Evolutionary conservation across 2,888 invertebrate species (phyloP).

Genomic region (Andrena minutula): DNA sequence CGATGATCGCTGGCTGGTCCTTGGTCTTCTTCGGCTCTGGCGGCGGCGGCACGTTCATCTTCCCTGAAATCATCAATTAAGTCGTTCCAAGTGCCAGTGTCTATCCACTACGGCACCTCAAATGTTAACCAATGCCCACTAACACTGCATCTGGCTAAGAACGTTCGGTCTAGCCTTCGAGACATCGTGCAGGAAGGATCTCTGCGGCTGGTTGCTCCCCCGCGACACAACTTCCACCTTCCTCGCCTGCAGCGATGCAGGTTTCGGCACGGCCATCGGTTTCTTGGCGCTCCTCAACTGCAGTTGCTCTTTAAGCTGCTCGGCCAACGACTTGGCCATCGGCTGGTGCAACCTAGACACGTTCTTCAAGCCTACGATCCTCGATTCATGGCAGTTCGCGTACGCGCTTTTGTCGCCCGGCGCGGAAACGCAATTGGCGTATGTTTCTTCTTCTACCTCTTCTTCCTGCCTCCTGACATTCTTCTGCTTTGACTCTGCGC

Average conservation of each 20-base stretch:
- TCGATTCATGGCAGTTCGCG: slow-evolving; percentile 60
- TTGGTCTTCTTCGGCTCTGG: slow-evolving; percentile 65
- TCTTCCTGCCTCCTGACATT: slow-evolving; percentile 41
- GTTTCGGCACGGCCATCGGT: slow-evolving; percentile 68
- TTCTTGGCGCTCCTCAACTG: slow-evolving; percentile 67
- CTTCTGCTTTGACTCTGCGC: background rate
- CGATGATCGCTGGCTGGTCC: slow-evolving; percentile 11
- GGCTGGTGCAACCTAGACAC: slow-evolving; percentile 68
- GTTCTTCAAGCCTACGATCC: slow-evolving; percentile 56
- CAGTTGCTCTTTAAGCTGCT: slow-evolving; percentile 77
- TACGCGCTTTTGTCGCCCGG: slow-evolving; percentile 59
- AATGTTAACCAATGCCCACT: slow-evolving; percentile 33
- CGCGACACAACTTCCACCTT: slow-evolving; percentile 32
- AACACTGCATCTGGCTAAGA: slow-evolving; percentile 64
- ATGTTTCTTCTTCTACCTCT: slow-evolving; percentile 74
- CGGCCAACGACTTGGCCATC: slow-evolving; percentile 70
- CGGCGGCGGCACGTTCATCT: slow-evolving; percentile 70
- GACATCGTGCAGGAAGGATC: slow-evolving; percentile 76
- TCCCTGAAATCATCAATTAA: slow-evolving; percentile 58
- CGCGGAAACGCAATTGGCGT: slow-evolving; percentile 75
- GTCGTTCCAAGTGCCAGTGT: slow-evolving; percentile 1
- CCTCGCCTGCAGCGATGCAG: slow-evolving; percentile 47
- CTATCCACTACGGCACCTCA: background rate
- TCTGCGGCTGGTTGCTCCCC: slow-evolving; percentile 63
- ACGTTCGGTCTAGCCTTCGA: slow-evolving; percentile 18